Evolutionary conservation across 2,113 vertebrate genomes (phyloP).

Genomic region (Dicentrarchus labrax): DNA sequence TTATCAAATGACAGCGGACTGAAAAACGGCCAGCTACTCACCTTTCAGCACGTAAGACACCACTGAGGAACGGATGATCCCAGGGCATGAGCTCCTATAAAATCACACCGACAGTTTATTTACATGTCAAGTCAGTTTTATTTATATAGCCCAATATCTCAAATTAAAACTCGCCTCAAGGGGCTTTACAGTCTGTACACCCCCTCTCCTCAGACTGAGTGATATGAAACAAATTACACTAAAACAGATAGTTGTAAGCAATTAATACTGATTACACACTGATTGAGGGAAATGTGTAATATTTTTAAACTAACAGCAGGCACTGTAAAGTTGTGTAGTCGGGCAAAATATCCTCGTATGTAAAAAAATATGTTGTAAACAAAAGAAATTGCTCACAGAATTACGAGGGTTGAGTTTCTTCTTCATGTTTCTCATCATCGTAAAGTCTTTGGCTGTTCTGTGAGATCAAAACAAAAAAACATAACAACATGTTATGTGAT

Average conservation of each 20-base stretch:
- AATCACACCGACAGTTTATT: slow-evolving; percentile 1
- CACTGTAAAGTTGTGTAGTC: background rate
- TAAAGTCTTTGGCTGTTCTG: slow-evolving; percentile 93
- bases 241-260: background rate
- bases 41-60: slow-evolving; percentile 94
- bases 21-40: slow-evolving; percentile 72
- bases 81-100: slow-evolving; percentile 94
- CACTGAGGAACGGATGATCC: slow-evolving; percentile 96
- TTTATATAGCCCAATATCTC: too few species aligned
- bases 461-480: slow-evolving; percentile 56
- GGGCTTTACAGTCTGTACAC: too few species aligned
- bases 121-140: too few species aligned
- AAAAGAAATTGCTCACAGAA: slow-evolving; percentile 85
- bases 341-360: background rate
- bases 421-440: slow-evolving; percentile 94
- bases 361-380: background rate
- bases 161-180: too few species aligned
- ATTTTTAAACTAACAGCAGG: background rate
- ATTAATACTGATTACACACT: background rate
- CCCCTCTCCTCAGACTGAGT: too few species aligned
- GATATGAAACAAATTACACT: background rate
- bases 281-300: background rate
- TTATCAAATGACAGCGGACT: slow-evolving; percentile 35
- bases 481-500: slow-evolving; percentile 25
- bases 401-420: slow-evolving; percentile 91